phyloP scores from a whole-genome alignment of 2,113 vertebrate species.

The Planiliza haematocheilus region DNA sequence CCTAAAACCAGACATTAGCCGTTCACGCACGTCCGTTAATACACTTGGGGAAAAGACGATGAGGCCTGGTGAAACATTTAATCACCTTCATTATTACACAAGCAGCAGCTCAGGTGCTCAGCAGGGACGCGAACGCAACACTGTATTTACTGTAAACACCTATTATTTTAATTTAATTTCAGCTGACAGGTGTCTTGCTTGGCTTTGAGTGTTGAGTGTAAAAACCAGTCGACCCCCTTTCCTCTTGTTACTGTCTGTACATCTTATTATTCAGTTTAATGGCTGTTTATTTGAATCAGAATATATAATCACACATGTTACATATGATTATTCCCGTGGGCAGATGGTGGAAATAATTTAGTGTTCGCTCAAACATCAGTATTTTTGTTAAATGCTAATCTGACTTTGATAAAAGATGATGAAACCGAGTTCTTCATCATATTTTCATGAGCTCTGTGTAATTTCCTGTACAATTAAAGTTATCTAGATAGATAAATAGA shows the following conservation, averaged over 20 bases:
- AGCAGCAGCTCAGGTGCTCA: conserved; percentile 19
- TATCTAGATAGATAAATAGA: neutral
- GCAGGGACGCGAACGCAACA: neutral
- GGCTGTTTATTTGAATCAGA: conserved; percentile 1
- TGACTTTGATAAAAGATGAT: conserved; percentile 44
- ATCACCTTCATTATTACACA: conserved; percentile 20
- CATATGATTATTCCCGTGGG: neutral
- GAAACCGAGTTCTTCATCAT: no score
- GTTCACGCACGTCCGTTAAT: neutral
- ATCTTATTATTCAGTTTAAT: neutral
- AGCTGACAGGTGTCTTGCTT: neutral
- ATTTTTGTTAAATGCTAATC: conserved; percentile 7
- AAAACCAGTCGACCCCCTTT: neutral
- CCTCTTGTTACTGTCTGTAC: conserved; percentile 7
- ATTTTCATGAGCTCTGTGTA: conserved; percentile 35
- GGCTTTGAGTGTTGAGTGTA: conserved; percentile 20
- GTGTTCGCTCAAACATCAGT: conserved; percentile 7
- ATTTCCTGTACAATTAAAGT: conserved; percentile 13
- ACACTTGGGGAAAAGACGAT: neutral
- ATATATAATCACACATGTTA: neutral
- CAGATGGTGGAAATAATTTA: conserved; percentile 7
- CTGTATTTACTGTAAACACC: conserved; percentile 22
- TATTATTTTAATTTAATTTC: neutral
- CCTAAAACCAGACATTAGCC: conserved; percentile 47
- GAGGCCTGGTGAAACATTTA: conserved; percentile 22